Percentiles rank a stretch among this genome's conserved stretches.
These are phyloP conservation scores for Forbesichthys papilliferus DNA, from an alignment of 2,113 vertebrate species.

Conservation along the genomic window DNA sequence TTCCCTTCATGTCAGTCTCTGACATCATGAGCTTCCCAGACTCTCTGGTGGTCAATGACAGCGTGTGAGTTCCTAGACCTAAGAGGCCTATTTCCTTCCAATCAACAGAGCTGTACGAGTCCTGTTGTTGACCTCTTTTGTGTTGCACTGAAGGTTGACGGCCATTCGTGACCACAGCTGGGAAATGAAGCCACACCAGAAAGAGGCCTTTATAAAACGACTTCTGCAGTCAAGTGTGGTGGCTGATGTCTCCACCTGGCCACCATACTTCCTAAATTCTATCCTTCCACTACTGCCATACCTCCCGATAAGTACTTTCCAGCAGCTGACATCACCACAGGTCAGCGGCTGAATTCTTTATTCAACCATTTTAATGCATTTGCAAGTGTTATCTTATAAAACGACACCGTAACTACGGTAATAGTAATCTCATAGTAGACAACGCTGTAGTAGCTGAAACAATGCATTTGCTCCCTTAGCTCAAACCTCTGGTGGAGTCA, in stretches of 20 bases:
- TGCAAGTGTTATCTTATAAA: neutral
- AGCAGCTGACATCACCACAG: conserved; percentile 85
- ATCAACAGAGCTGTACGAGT: neutral
- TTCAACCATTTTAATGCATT: neutral
- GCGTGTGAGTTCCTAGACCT: conserved; percentile 77
- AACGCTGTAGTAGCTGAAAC: neutral
- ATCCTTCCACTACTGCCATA: conserved; percentile 82
- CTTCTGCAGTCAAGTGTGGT: conserved; percentile 82
- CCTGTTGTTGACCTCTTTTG: conserved; percentile 7
- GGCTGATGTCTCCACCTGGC: conserved; percentile 84
- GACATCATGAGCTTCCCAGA: conserved; percentile 86
- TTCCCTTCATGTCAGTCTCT: conserved; percentile 87
- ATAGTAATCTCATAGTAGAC: neutral
- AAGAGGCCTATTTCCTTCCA: neutral
- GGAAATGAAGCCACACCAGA: conserved; percentile 84
- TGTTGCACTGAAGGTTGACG: conserved; percentile 72
- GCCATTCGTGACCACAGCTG: conserved; percentile 84
- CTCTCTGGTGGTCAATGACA: conserved; percentile 84
- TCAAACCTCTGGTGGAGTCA: conserved; percentile 77
- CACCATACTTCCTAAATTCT: conserved; percentile 81
- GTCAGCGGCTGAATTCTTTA: conserved; percentile 52
- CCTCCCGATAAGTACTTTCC: conserved; percentile 83
- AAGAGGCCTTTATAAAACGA: conserved; percentile 84
- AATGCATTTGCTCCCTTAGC: conserved; percentile 51
- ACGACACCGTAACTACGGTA: neutral